Evolutionary conservation across 2,113 vertebrate genomes (phyloP), one percentile per base, ranked within the genome.

Genomic region (Stictonetta naevosa): DNA sequence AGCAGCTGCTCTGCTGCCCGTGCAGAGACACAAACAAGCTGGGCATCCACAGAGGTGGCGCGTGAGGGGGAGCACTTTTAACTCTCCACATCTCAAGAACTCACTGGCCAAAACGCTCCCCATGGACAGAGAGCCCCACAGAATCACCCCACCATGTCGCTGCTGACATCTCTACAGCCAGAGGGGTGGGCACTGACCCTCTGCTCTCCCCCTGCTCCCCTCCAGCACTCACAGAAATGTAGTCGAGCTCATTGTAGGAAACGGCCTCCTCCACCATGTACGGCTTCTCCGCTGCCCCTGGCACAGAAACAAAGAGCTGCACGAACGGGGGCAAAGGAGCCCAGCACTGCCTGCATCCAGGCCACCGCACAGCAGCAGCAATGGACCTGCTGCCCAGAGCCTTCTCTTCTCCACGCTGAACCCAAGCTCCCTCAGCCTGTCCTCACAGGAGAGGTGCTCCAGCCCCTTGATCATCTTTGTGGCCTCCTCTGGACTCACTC

Each of bases 271-370:
- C 99, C 88, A 99, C 99, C 93, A 98, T 98, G 97, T 99, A 99
- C 0, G 99, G 99, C 97, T 99, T 99, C 96, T 99, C 99, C 2
- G 99, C 98, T 62, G 99, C 99, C 95, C 99, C 99, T 99, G 97
- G 75, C 84, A 89, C 73, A 92, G 77, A 97, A 88, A 96, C 53
- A 88, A 14, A 84, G 68, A 66, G 40, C 22, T 12, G 4, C 0
- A 1, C 67, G 68, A 83, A 22, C 3, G 4, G 40, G 28, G 29
- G 52, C 33, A 50, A 9, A 60, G 59, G 44, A 67, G 12, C 59
- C 42, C 80, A 25, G 56, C 0, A 4, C 74, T 29, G 25, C 68
- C 42, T 4, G 1, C 12, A 52, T 22, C 5, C 1, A 4, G 53
- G 74, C 83, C 19, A 5, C 28, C 9, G 33, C 5, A 68, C 74